phyloP scores from a whole-genome alignment of 1,140 invertebrate genomes.

The Teleogryllus occipitalis region DNA sequence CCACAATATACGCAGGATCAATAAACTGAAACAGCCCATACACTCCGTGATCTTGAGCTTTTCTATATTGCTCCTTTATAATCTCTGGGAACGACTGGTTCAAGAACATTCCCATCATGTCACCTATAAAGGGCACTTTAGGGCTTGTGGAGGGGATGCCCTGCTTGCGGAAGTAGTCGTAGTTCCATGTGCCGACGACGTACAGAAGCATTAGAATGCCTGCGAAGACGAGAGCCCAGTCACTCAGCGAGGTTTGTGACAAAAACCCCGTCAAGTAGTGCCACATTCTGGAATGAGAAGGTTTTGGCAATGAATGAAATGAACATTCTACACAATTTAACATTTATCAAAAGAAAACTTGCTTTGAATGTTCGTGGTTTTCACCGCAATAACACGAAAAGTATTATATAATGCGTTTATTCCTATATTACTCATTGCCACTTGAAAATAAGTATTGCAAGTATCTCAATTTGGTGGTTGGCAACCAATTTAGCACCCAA shows the following conservation, averaged over 20 bases:
- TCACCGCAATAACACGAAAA: too few relatives aligned
- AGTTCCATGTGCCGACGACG: neutral
- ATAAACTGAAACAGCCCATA: neutral
- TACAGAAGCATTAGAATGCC: neutral
- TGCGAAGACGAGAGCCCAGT: neutral
- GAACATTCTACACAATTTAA: too few relatives aligned
- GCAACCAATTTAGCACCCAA: too few relatives aligned
- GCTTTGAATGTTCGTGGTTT: too few relatives aligned
- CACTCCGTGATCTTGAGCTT: neutral
- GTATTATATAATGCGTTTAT: too few relatives aligned
- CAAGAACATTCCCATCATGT: conserved; percentile 22
- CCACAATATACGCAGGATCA: neutral
- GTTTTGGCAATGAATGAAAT: too few relatives aligned
- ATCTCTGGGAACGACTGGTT: conserved; percentile 14
- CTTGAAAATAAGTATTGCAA: too few relatives aligned
- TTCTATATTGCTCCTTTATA: neutral
- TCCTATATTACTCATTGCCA: too few relatives aligned
- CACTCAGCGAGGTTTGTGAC: neutral
- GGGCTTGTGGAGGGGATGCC: conserved; percentile 14
- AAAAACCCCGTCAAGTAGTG: neutral
- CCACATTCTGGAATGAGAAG: neutral
- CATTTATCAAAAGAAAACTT: too few relatives aligned
- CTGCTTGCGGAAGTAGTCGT: neutral
- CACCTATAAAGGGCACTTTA: conserved; percentile 25
- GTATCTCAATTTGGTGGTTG: too few relatives aligned